Conservation (phyloP, 2,797 vertebrate species). For the Pipistrellus nathusii region DNA sequence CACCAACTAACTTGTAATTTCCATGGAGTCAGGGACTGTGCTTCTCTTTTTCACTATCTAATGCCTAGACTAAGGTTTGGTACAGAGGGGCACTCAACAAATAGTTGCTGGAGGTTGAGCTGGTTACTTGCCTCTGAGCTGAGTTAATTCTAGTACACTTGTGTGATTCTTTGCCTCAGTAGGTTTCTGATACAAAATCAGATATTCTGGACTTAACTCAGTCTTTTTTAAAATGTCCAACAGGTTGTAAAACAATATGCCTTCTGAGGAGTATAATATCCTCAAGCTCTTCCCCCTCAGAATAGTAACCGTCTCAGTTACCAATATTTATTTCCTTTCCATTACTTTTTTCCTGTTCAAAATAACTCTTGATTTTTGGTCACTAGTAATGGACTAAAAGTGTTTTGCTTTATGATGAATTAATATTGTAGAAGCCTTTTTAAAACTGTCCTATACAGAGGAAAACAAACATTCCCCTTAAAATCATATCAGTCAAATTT, state of each 20-base stretch:
- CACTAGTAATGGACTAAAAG: background rate
- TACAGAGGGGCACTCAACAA: background rate
- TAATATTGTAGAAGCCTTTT: background rate
- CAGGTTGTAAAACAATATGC: background rate
- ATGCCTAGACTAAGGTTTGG: background rate
- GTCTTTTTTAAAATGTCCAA: background rate
- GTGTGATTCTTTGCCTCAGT: background rate
- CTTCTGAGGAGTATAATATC: background rate
- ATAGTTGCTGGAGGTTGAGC: background rate
- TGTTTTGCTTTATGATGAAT: background rate
- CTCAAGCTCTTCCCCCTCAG: background rate
- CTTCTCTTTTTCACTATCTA: background rate
- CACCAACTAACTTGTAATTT: background rate
- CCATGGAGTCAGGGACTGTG: background rate
- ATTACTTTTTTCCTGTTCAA: background rate
- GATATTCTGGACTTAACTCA: constrained; percentile 7
- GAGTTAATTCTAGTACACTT: background rate
- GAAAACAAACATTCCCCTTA: background rate
- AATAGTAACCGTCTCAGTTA: background rate
- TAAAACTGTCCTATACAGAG: background rate
- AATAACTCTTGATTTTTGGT: background rate
- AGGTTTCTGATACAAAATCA: constrained; percentile 21
- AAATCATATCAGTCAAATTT: background rate
- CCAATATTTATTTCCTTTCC: background rate
- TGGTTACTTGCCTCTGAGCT: background rate